Conservation (phyloP, 2,113 vertebrate genomes). For the Oreochromis tanganicae region DNA sequence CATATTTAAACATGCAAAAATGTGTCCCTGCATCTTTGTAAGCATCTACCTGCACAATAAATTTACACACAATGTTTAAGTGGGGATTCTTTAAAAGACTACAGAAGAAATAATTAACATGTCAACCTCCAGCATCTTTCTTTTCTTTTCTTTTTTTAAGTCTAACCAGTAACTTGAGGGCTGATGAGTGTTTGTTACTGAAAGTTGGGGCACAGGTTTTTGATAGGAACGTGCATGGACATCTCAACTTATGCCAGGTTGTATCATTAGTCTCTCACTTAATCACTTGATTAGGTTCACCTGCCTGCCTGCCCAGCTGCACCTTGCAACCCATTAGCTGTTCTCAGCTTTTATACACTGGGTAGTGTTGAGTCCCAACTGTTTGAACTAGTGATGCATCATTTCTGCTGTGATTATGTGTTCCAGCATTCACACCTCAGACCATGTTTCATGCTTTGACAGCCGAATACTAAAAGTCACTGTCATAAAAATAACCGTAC, state of each 20-base stretch:
- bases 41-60: background rate
- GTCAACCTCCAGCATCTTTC: rapidly evolving
- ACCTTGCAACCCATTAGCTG: background rate
- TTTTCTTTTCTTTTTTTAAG: background rate
- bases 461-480: background rate
- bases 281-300: background rate
- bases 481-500: background rate
- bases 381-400: background rate
- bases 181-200: background rate
- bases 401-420: background rate
- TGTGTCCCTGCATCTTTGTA: background rate
- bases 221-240: background rate
- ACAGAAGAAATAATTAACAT: rapidly evolving
- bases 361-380: background rate
- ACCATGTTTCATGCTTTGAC: background rate
- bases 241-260: background rate
- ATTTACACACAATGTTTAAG: background rate
- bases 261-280: background rate
- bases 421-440: background rate
- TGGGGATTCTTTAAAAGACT: background rate
- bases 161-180: background rate
- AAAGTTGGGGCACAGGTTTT: background rate
- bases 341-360: background rate
- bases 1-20: background rate
- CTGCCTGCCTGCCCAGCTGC: background rate